Conservation (phyloP, 2,113 vertebrate genomes). For the Pampusana beccarii region DNA sequence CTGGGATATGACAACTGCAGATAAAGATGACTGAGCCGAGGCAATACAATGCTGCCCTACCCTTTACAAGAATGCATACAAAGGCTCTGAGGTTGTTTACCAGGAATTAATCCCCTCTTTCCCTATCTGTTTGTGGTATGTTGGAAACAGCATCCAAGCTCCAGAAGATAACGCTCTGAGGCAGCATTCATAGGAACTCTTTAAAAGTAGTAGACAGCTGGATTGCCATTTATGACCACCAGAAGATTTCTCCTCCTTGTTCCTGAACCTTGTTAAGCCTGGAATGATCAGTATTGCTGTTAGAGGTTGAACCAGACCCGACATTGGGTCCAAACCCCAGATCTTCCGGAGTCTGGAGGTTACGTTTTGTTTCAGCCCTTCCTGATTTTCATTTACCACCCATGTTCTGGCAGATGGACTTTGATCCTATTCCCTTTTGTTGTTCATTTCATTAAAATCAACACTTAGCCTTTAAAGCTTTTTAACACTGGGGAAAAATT, state of each 20-base stretch:
- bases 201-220: background rate
- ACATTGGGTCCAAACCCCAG: background rate
- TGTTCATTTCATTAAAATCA: background rate
- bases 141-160: slow-evolving; percentile 43
- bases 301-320: background rate
- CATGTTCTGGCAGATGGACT: background rate
- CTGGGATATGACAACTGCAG: slow-evolving; percentile 58
- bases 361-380: slow-evolving; percentile 9
- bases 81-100: slow-evolving; percentile 57
- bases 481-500: background rate
- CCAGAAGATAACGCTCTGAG: slow-evolving; percentile 47
- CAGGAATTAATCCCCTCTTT: slow-evolving; percentile 51
- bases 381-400: background rate
- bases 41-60: slow-evolving; percentile 53
- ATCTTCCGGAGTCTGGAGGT: background rate
- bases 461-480: background rate
- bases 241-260: slow-evolving; percentile 13
- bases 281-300: slow-evolving; percentile 18
- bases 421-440: background rate
- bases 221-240: background rate
- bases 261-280: background rate
- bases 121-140: slow-evolving; percentile 60
- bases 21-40: slow-evolving; percentile 54
- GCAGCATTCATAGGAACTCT: background rate
- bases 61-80: slow-evolving; percentile 63